Conservation (phyloP, 1,140 invertebrate genomes). For the Drosophila tani region DNA sequence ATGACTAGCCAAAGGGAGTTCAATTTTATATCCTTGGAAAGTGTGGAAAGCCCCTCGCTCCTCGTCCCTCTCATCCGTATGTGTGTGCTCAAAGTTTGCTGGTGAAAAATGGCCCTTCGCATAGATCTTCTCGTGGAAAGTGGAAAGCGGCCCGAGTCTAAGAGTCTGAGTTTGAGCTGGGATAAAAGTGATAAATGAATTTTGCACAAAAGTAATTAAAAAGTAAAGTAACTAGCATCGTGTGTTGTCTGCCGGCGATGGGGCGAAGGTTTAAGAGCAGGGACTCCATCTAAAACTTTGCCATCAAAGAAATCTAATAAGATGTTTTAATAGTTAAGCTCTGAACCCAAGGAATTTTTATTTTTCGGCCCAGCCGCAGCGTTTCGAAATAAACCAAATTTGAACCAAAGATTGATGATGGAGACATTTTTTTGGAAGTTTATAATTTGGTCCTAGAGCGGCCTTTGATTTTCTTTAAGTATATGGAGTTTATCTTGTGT, state of each 20-base stretch:
- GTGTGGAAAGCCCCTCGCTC: conserved; percentile 3
- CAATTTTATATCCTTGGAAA: conserved; percentile 73
- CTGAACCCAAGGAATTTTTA: conserved; percentile 47
- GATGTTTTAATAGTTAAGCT: conserved; percentile 79
- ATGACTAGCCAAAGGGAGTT: conserved; percentile 81
- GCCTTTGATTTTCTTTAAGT: not conserved
- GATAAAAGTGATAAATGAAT: conserved; percentile 84
- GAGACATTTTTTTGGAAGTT: conserved; percentile 17
- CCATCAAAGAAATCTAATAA: conserved; percentile 80
- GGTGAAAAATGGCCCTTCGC: conserved; percentile 79
- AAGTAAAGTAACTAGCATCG: conserved; percentile 82
- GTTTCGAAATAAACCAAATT: conserved; percentile 66
- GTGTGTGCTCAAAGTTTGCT: conserved; percentile 66
- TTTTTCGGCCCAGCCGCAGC: conserved; percentile 17
- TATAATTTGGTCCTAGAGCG: not conserved
- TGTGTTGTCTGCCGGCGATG: conserved; percentile 54
- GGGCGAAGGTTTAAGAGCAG: conserved; percentile 2
- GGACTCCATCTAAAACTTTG: conserved; percentile 63
- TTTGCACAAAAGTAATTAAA: conserved; percentile 83
- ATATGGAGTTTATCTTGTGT: too few species aligned
- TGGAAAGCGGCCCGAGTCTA: conserved; percentile 26
- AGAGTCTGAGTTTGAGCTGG: conserved; percentile 71
- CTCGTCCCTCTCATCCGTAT: not conserved
- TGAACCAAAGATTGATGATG: conserved; percentile 56
- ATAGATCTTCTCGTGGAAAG: conserved; percentile 62